Conservation (phyloP, 2,797 vertebrate species). For the Phyllotis vaccarum region DNA sequence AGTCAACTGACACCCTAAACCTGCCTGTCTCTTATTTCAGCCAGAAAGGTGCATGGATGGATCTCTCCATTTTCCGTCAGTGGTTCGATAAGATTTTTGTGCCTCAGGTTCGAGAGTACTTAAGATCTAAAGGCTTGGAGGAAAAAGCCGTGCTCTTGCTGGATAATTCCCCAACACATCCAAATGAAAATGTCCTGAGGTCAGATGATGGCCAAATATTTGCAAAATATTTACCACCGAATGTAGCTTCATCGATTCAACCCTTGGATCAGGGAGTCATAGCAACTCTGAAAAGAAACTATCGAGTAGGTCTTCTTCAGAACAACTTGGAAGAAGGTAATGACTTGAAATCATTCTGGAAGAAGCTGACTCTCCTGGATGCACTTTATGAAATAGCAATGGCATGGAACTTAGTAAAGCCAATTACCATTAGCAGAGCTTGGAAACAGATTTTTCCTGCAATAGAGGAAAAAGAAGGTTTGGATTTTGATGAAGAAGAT, state of each 20-base stretch:
- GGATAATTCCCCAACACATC: constrained; percentile 82
- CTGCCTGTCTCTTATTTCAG: constrained; percentile 83
- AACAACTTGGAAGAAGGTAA: constrained; percentile 83
- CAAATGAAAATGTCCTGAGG: constrained; percentile 81
- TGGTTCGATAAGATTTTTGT: constrained; percentile 84
- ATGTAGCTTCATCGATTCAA: constrained; percentile 77
- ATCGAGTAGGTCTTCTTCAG: constrained; percentile 81
- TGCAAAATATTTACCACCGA: constrained; percentile 82
- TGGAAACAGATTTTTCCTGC: constrained; percentile 81
- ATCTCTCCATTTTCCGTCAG: constrained; percentile 82
- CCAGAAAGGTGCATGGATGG: constrained; percentile 83
- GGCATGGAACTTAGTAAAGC: constrained; percentile 82
- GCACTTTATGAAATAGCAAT: constrained; percentile 81
- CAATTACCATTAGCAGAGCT: constrained; percentile 74
- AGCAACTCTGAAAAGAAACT: constrained; percentile 78
- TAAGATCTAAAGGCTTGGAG: constrained; percentile 79
- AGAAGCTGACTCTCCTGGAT: constrained; percentile 80
- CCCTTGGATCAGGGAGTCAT: constrained; percentile 78
- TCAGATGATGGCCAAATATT: constrained; percentile 84
- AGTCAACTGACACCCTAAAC: constrained; percentile 77
- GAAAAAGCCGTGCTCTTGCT: constrained; percentile 82
- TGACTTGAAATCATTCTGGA: constrained; percentile 82
- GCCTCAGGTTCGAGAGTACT: constrained; percentile 81
- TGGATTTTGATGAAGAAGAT: constrained; percentile 75
- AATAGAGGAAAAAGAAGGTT: constrained; percentile 74